Evolutionary conservation across 2,888 invertebrate species (phyloP), one percentile per base, ranked within the genome.

Genomic region (Callyntrura guangdongensis): DNA sequence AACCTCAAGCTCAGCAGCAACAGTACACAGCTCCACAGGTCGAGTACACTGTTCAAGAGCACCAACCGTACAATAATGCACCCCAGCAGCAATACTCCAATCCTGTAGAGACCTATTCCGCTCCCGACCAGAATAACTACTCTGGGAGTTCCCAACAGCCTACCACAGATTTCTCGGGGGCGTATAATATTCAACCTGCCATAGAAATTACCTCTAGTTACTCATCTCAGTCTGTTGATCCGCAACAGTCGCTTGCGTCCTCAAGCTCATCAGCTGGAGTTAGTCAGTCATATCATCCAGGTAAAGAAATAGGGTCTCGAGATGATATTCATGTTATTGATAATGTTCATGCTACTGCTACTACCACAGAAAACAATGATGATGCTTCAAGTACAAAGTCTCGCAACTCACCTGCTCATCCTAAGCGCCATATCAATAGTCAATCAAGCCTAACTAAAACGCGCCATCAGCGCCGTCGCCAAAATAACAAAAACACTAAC

Each of bases 201-300:
- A 91, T 92, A 89, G 92, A 92, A 69, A 88, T 92, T 72, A 91
- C 92, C 59, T 91, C 92, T 25, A 89, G 79, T 45, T 92, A 90
- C 49, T 61, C 84, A 36, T 83, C 86, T 87, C 87, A 81, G n/a
- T 67, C 72, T 89, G 89, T 72, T 82, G 82, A 88, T 9, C 87
- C 79, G 11, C 86, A 86, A 49, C 89, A 89, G 81, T 84, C 89
- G 74, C 89, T 84, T 69, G 82, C 89, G 53, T 89, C 91, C 82
- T 86, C 91, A 69, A 86, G 74, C 36, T 79, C 92, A 69, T 67
- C 69, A 49, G 69, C 83, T 79, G 91, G 89, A 89, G 82, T 72
- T 89, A 91, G 90, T 90, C 91, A 91, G 69, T 79, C 89, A 86
- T 91, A 86, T 69, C 36, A 22, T 77, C 89, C 89, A 91, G 91